Evolutionary conservation across 2,113 vertebrate species (phyloP).

Genomic region (Cyanoderma ruficeps): DNA sequence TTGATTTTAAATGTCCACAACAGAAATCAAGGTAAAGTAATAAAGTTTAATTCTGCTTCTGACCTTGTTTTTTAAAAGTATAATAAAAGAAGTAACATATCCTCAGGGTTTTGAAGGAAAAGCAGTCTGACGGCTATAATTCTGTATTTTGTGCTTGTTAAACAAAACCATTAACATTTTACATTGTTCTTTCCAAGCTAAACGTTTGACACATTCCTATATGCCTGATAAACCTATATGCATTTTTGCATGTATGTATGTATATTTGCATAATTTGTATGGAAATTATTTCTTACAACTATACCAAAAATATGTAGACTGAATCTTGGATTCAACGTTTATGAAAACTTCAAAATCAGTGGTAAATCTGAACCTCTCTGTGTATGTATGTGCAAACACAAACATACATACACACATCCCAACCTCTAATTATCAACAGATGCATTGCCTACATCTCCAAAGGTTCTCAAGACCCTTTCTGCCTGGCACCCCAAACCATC

Average conservation of each 20-base stretch:
- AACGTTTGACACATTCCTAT: neutral
- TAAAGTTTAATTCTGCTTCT: neutral
- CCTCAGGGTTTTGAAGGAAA: neutral
- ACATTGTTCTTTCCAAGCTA: neutral
- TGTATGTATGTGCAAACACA: neutral
- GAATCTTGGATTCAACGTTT: neutral
- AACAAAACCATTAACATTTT: neutral
- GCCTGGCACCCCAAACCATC: neutral
- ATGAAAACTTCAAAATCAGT: neutral
- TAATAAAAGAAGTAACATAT: neutral
- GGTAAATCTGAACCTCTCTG: neutral
- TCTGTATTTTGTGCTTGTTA: neutral
- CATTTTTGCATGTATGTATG: neutral
- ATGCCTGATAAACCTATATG: neutral
- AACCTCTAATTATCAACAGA: neutral
- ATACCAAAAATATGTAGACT: neutral
- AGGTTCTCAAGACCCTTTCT: neutral
- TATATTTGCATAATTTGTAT: neutral
- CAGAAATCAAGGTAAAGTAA: neutral
- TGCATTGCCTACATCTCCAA: neutral
- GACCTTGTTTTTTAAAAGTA: neutral
- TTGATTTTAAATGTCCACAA: neutral
- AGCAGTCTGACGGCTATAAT: neutral
- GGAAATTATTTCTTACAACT: neutral
- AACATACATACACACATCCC: too few species aligned